Percentiles rank a stretch among this genome's conserved stretches.
phyloP scores from a whole-genome alignment of 2,113 vertebrate species.

The Pelecanus crispus region DNA sequence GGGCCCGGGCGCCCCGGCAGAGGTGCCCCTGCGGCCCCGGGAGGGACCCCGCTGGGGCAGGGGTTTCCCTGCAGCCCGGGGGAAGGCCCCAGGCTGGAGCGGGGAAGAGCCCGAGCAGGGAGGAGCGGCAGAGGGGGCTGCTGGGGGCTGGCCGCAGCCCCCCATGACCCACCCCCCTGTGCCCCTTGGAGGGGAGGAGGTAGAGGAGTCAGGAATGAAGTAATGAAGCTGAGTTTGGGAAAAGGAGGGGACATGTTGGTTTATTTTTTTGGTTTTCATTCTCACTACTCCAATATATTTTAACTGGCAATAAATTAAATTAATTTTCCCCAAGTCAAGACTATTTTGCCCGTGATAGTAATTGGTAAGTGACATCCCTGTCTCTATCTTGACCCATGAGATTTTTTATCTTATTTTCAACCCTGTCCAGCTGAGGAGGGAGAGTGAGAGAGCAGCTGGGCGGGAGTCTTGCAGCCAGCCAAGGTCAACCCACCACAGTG shows the following conservation, averaged over 20 bases:
- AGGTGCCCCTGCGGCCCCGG: neutral
- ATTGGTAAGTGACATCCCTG: neutral
- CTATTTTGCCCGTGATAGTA: neutral
- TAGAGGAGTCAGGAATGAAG: neutral
- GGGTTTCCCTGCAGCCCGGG: no score
- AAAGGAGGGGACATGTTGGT: neutral
- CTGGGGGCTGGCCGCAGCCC: rapidly evolving
- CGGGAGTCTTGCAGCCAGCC: neutral
- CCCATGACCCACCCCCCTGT: neutral
- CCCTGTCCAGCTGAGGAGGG: rapidly evolving
- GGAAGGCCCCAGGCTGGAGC: no score
- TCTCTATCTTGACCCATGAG: neutral
- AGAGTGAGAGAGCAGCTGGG: no score
- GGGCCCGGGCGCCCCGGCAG: no score
- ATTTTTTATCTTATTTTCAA: neutral
- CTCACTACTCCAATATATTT: neutral
- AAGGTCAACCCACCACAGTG: neutral
- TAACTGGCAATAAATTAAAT: neutral
- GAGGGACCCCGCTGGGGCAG: rapidly evolving
- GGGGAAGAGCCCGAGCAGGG: neutral
- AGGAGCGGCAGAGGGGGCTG: no score
- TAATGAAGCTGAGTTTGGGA: neutral
- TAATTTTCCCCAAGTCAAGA: neutral
- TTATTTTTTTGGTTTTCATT: neutral
- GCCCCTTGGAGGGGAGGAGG: neutral